Conservation (phyloP, 2,888 invertebrate genomes). For the Sclerodermus sp. region DNA sequence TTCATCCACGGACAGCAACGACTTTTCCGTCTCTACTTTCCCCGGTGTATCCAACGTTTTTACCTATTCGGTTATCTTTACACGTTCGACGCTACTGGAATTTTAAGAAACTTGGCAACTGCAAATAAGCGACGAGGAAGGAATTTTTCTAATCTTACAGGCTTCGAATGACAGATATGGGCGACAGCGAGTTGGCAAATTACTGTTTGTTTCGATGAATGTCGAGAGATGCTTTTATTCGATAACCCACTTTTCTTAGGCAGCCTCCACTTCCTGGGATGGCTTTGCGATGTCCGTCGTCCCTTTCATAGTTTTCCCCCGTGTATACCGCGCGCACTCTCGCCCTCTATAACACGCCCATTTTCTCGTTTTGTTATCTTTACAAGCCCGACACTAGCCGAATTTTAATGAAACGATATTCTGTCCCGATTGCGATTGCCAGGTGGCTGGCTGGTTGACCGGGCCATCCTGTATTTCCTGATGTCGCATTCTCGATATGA, state of each 20-base stretch:
- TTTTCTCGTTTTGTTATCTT: slow-evolving; percentile 10
- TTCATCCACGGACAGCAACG: neutral
- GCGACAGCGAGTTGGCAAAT: too few species aligned
- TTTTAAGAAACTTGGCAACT: slow-evolving; percentile 23
- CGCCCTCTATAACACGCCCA: slow-evolving; percentile 2
- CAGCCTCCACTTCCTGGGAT: neutral
- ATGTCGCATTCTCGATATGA: too few species aligned
- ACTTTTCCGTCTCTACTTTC: slow-evolving; percentile 7
- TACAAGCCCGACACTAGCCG: slow-evolving; percentile 7
- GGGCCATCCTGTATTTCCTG: too few species aligned
- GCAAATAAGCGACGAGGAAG: too few species aligned
- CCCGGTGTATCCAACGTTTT: neutral
- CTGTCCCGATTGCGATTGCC: too few species aligned
- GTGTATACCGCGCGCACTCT: slow-evolving; percentile 12
- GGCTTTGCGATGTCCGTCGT: neutral
- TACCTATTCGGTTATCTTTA: slow-evolving; percentile 20
- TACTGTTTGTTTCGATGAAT: too few species aligned
- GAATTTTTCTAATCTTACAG: too few species aligned
- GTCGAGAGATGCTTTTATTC: too few species aligned
- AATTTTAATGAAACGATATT: slow-evolving; percentile 15
- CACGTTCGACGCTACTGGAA: slow-evolving; percentile 14
- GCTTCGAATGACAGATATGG: too few species aligned
- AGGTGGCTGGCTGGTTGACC: too few species aligned
- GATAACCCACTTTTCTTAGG: too few species aligned
- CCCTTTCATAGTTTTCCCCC: slow-evolving; percentile 3